Base-by-base conservation (phyloP, 2,888 invertebrate genomes). In the Ryuthela nishihirai region DNA sequence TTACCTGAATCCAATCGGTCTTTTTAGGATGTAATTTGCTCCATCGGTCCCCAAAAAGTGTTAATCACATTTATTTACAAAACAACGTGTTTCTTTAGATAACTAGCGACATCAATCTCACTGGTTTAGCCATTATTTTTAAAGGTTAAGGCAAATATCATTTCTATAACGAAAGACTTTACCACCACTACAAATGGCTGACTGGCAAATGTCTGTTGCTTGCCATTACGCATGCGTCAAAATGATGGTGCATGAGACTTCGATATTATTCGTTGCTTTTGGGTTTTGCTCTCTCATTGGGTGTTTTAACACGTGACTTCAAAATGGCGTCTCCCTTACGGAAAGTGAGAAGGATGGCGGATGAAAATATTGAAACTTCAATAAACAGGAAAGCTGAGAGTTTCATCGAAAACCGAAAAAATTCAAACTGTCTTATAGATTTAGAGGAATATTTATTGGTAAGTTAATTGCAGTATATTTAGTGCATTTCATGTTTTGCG, bases 1-100 rank as follows among this genome's bases (percentile, higher is more conserved):
- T 60, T 49, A 60, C 60, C 60, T 17, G 44, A 49, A 43, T 54
- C 54, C 60, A 60, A 54, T 60, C 60, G 43, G 44, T 60, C 52
- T 49, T 54, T 20, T 41, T 36, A 29, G 42, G 39, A 36, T 49
- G 47, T 45, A 43, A 52, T 54, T 49, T 52, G 52, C 52, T 49
- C 54, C 61, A 61, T 61, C 61, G 45, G 38, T 49, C 34, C 54
- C 41, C 52, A 26, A 38, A 42, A 34, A 40, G 17, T 35, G 32
- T 46, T 52, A 41, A 55, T 32, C 46, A 23, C 29, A 15, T 39
- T 42, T 10, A 46, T 25, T 41, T 34, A 26, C 21, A 38, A 36
- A 20, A 34, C 47, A 26, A 15, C 17, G 23, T 26, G 39, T 50
- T 50, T 55, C 29, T 32, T 18, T 18, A 15, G 20, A 35, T 52